Base-by-base conservation (phyloP, 2,797 vertebrate genomes). In the Gymnopithys bicolor region DNA sequence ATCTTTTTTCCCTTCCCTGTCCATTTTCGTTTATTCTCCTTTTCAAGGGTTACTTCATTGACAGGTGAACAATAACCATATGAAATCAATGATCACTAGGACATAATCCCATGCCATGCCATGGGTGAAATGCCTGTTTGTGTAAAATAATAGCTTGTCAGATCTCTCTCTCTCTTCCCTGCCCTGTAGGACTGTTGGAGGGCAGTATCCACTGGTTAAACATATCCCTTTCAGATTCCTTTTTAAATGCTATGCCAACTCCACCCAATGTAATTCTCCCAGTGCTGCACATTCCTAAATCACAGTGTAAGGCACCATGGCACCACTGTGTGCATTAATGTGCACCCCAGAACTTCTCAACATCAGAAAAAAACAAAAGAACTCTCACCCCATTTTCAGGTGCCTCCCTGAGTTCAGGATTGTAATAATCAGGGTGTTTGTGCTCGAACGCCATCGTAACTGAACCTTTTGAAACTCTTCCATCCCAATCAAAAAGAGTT, bases 401-500 rank as follows among this genome's bases (percentile, higher is more conserved):
- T 97, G 93, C 78, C 76, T 95, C 92, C 81, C 95, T 96, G 95
- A 95, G 93, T 84, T 95, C 94, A 92, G 92, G 90, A 89, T 63
- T 95, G 92, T 93, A 96, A 94, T 89, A 91, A 94, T 86, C 95
- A 77, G 88, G 93, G 95, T 89, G 93, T 82, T 88, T 87, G 91
- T 91, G 86, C 83, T 91, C 6, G 85, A 95, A 87, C 64, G 85
- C 71, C 96, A 95, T 76, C 83, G 52, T 95, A 93, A 95, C 81
- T 90, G 94, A 94, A 87, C 89, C 79, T 93, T 95, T 94, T 95
- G 95, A 96, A 96, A 96, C 94, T 95, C 95, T 64, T 96, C 96
- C 95, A 93, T 95, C 95, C 87, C 95, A 96, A 96, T 95, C 95
- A 98, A 97, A 98, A 96, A 97, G 85, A 86, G 94, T 95, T 92